Evolutionary conservation across 1,140 invertebrate species (phyloP), one percentile per base, ranked within the genome.

Genomic region (Rhynchophorus ferrugineus): DNA sequence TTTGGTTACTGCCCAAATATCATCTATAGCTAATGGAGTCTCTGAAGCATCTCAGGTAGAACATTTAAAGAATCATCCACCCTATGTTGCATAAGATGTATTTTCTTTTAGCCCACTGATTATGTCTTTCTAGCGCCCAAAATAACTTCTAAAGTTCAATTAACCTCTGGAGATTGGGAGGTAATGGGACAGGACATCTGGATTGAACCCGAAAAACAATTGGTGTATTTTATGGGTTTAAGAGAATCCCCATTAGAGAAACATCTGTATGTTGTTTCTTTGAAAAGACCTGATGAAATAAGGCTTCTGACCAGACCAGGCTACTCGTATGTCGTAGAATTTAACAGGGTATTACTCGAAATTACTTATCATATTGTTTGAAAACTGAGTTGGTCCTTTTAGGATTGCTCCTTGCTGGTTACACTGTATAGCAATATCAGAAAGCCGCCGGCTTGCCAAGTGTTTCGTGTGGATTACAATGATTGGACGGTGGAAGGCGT

Each of bases 341-440:
- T 91, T 60, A 87, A 89, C 69, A 78, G 83, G 69, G 83, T 84
- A 62, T 6, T 6, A 62, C 67, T 57, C 16, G 13, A 7, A 16
- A 18, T 24, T 22, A 53, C 44, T 8, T 38, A 11, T 29, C n/a
- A 1, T 22, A 2, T 18, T 2, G 42, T 41, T 20, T 41, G 19
- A 1, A 14, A 3, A 2, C n/a, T 24, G 19, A 50, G 19, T 13
- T 48, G 16, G 38, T 29, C 7, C 38, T 7, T 67, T 11, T 64
- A 84, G 83, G 84, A 91, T 55, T 92, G 89, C 69, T 81, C 80
- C 16, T 79, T 91, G 64, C 85, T 92, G 66, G 85, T 95, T 3
- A 83, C 87, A 45, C 89, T 93, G 29, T 91, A 90, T 58, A 95
- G 91, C 59, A 94, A 86, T 66, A 87, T 92, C 46, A 81, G 83